Percentiles rank a stretch among this genome's conserved stretches.
Conservation (phyloP, 2,888 invertebrate genomes). For the Dascillus cervinus region DNA sequence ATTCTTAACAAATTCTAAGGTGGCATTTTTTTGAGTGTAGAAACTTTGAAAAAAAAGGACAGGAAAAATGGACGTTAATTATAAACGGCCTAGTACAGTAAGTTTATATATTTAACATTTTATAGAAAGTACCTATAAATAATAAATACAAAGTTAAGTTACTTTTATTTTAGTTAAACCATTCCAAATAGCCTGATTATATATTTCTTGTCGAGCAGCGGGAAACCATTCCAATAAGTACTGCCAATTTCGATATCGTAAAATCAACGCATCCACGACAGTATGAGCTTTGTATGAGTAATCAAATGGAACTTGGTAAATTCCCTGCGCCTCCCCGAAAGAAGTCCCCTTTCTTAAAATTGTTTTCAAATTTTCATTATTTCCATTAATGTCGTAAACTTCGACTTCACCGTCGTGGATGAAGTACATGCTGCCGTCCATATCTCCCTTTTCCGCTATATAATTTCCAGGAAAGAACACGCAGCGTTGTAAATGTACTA, state of each 20-base stretch:
- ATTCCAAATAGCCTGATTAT: no score
- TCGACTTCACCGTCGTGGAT: constrained; percentile 47
- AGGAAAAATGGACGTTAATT: no score
- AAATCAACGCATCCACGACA: constrained; percentile 17
- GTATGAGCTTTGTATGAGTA: constrained; percentile 20
- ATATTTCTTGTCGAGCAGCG: constrained; percentile 20
- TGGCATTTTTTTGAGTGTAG: no score
- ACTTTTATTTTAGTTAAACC: no score
- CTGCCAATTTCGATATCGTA: constrained; percentile 18
- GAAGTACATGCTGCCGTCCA: constrained; percentile 48
- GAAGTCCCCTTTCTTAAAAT: constrained; percentile 13
- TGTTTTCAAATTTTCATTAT: constrained; percentile 5
- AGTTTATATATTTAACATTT: no score
- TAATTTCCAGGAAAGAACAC: constrained; percentile 48
- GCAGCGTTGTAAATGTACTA: constrained; percentile 45
- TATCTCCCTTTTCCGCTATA: constrained; percentile 47
- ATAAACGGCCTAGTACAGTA: no score
- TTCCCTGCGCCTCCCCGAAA: constrained; percentile 23
- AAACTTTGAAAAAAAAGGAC: no score
- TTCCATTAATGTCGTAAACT: constrained; percentile 13
- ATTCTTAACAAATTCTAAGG: no score
- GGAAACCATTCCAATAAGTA: constrained; percentile 25
- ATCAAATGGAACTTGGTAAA: constrained; percentile 15
- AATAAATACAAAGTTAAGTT: no score
- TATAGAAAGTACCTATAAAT: no score